Evolutionary conservation across 1,140 invertebrate species (phyloP).

Genomic region (Orchesella cincta): DNA sequence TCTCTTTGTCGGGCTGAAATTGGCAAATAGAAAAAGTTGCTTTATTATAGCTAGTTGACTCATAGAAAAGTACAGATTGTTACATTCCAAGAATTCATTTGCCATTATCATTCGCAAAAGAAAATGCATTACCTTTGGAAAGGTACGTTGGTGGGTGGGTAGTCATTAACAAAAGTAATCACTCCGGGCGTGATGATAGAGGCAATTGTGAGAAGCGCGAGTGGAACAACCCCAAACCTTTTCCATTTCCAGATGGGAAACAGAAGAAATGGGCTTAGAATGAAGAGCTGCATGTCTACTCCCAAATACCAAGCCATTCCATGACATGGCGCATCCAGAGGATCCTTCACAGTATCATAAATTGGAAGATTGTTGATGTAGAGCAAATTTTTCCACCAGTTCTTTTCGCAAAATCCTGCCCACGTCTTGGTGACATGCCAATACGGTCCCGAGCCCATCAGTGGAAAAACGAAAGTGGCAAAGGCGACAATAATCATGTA

Average conservation of each 20-base stretch:
- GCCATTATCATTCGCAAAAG: neutral
- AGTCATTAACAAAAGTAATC: neutral
- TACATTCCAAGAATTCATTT: neutral
- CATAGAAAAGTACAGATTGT: neutral
- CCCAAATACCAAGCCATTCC: conserved; percentile 4
- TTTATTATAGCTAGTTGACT: neutral
- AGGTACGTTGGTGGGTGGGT: conserved; percentile 49
- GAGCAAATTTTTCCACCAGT: conserved; percentile 8
- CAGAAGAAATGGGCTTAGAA: neutral
- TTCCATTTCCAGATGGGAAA: conserved; percentile 25
- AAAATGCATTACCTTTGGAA: neutral
- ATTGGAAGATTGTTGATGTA: conserved; percentile 7
- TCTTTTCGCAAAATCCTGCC: neutral
- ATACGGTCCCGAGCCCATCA: neutral
- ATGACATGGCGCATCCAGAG: neutral
- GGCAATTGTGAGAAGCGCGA: neutral
- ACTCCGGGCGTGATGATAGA: neutral
- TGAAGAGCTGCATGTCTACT: conserved; percentile 15
- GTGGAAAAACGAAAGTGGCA: neutral
- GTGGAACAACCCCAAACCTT: neutral
- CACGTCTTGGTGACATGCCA: neutral
- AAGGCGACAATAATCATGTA: neutral
- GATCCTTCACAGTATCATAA: neutral
- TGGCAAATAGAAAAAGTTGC: neutral
- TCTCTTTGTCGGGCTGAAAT: conserved; percentile 1